These are phyloP conservation scores for Garra rufa DNA, from an alignment of 2,113 vertebrate genomes.

Conservation along the genomic window DNA sequence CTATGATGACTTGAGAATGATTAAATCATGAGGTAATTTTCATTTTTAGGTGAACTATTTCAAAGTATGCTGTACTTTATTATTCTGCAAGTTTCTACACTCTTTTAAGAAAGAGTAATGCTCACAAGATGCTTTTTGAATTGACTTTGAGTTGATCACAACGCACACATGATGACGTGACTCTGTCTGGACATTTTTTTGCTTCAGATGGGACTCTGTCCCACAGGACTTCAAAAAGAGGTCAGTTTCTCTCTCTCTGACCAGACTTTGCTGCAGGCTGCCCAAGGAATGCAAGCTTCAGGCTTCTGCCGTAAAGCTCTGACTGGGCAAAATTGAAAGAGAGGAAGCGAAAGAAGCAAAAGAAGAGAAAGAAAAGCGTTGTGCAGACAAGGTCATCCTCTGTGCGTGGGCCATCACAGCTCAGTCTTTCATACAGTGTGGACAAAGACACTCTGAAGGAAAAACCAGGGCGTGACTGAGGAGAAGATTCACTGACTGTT, in stretches of 20 bases:
- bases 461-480: not conserved
- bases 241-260: slow-evolving; percentile 60
- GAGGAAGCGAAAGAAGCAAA: not conserved
- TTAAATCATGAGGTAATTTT: no score
- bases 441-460: slow-evolving; percentile 45
- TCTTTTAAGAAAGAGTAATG: no score
- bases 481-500: not conserved
- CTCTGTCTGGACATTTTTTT: not conserved
- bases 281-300: slow-evolving; percentile 64
- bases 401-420: slow-evolving; percentile 30
- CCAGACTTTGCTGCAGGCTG: slow-evolving; percentile 48
- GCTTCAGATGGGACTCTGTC: slow-evolving; percentile 22
- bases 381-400: not conserved
- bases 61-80: no score
- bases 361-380: slow-evolving; percentile 16
- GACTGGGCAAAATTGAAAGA: slow-evolving; percentile 66
- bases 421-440: not conserved
- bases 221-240: slow-evolving; percentile 48
- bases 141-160: not conserved
- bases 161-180: not conserved
- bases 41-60: no score
- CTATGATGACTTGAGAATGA: no score
- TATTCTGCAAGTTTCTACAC: no score
- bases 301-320: slow-evolving; percentile 53
- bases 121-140: no score